Conservation (phyloP, 2,888 invertebrate genomes). For the Blomia tropicalis region DNA sequence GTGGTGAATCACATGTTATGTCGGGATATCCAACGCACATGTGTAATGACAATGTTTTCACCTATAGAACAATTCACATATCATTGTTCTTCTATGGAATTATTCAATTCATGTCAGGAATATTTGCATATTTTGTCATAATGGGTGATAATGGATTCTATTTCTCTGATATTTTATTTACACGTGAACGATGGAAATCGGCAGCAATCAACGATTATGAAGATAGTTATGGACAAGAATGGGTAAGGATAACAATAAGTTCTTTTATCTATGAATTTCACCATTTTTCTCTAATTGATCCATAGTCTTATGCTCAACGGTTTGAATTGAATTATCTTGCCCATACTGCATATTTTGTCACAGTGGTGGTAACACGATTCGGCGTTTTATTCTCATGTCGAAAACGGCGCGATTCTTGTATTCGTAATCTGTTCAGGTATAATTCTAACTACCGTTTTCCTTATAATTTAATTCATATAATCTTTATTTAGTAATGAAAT, state of each 20-base stretch:
- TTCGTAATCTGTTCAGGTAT: neutral
- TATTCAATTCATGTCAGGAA: neutral
- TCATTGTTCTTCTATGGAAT: neutral
- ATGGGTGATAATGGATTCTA: neutral
- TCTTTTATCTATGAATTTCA: neutral
- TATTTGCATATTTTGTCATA: neutral
- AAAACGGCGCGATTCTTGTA: neutral
- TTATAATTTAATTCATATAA: no score
- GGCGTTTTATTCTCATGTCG: neutral
- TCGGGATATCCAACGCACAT: neutral
- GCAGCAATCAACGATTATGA: neutral
- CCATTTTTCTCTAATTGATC: neutral
- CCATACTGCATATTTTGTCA: conserved; percentile 6
- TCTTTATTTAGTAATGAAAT: neutral
- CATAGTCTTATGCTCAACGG: neutral
- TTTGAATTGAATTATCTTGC: neutral
- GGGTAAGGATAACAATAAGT: neutral
- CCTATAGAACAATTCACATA: neutral
- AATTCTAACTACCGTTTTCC: neutral
- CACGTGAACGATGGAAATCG: neutral
- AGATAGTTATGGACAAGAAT: neutral
- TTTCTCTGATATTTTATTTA: neutral
- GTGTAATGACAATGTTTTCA: neutral
- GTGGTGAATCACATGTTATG: neutral
- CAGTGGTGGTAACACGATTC: neutral